Evolutionary conservation across 2,113 vertebrate genomes (phyloP), one percentile per base, ranked within the genome.

Genomic region (Raja brachyura): DNA sequence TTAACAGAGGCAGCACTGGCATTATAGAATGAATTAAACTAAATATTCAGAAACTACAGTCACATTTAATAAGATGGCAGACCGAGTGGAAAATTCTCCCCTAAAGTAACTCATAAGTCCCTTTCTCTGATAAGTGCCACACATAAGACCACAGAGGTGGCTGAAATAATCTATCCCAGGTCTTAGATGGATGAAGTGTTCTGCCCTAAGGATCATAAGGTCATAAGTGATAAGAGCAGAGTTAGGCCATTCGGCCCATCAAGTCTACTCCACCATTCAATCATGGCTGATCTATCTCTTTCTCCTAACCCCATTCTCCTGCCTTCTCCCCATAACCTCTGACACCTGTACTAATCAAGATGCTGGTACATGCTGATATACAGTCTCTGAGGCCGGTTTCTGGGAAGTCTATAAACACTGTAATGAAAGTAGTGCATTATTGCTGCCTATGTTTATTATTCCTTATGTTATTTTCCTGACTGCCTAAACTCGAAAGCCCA

Each of bases 351-450:
- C 39, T 48, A 48, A 48, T 48, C 39, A 48, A 48, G 39, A 48
- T 48, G 54, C 90, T 92, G 90, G 31, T 22, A 14, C 33, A 2
- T n/a, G 66, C 68, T 92, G 90, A 92, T 92, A 1, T 92, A 92
- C 33, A 92, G 18, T 25, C 66, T 92, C 54, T 92, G 90, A 2
- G 66, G 90, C 68, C 73, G 90, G 2, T 33, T 92, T 92, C 90
- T 92, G 39, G 90, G 90, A 92, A 39, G 90, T 54, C 90, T 54
- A 11, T 92, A 74, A 92, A 66, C 90, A 92, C 90, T 73, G 66
- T 74, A 73, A 39, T 92, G 90, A 92, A 73, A 73, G 13, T 92
- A 20, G 20, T 73, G 68, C 66, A 14, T 73, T 92, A 54, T 22
- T 14, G 66, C 90, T 54, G 33, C 33, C 39, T 28, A 0, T 73